Evolutionary conservation across 92 coral and sea anemone species (phyloP), one percentile per base, ranked within the genome.

Genomic region (Epizoanthus illoricatus): DNA sequence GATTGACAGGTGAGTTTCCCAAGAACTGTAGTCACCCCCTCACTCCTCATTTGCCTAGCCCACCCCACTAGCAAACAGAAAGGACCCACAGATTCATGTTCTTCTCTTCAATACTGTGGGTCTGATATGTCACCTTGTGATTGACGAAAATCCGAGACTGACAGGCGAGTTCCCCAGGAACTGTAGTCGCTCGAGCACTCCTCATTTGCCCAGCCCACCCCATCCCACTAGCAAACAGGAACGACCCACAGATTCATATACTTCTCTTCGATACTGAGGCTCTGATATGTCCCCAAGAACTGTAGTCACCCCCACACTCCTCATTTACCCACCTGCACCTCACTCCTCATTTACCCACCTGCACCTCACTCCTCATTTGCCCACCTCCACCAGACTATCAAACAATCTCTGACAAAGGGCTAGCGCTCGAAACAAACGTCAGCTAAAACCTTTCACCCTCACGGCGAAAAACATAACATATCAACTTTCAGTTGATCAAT

Each of bases 1-100:
- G 60, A 13, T 78, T 87, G 61, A 79, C 84, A 66, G 88, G 98
- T 96, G 70, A 74, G 75, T 64, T 57, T 60, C 15, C 28, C 13
- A 17, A 4, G 18, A 12, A 5, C 11, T 28, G 10, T 24, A 58
- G 60, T 67, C 41, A 58, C 21, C 41, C 13, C 47, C 67, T 3
- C 3, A 42, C 47, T 5, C 47, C 3, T 42, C 3, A 42, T 3
- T 42, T 3, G 3, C 47, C 5, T 5, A 42, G n/a, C n/a, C n/a
- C n/a, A n/a, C n/a, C n/a, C n/a, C 5, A 42, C 47, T 5, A 72
- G 92, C 94, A 15, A 95, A 90, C 8, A 87, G 36, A 2, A 80
- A 83, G 71, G 97, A 95, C 79, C 94, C 98, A 5, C 97, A 95
- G 75, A 95, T 95, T 52, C 98, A 95, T 66, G 98, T 95, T 17